phyloP scores from a whole-genome alignment of 1,140 invertebrate species.

The Drosophila lacteicornis region DNA sequence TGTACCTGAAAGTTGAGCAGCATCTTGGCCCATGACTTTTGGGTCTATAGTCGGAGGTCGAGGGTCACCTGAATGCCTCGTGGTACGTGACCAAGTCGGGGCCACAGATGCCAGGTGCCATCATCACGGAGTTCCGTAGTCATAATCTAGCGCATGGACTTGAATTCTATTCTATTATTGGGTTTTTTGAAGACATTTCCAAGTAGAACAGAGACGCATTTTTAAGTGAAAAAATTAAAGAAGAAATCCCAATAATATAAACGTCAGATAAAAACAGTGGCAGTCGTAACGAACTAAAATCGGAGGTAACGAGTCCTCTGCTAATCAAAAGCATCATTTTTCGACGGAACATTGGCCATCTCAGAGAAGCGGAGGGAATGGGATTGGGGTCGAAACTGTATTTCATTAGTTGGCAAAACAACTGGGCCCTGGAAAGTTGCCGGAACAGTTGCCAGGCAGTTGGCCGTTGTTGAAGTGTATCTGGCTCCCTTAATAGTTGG shows the following conservation, averaged over 20 bases:
- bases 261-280: too few species aligned
- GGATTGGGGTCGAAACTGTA: neutral
- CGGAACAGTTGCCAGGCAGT: constrained; percentile 18
- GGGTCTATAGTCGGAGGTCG: neutral
- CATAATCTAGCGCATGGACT: too few species aligned
- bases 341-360: neutral
- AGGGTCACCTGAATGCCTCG: neutral
- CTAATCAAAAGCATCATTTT: constrained; percentile 1
- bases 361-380: too few species aligned
- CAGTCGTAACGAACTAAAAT: too few species aligned
- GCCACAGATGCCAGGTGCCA: too few species aligned
- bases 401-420: constrained; percentile 21
- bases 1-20: neutral
- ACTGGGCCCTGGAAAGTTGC: constrained; percentile 5
- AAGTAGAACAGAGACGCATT: neutral
- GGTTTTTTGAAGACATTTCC: neutral
- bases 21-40: neutral
- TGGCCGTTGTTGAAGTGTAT: constrained; percentile 10
- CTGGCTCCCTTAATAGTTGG: constrained; percentile 49
- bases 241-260: too few species aligned
- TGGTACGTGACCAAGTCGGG: neutral
- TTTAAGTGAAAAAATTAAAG: too few species aligned
- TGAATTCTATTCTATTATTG: neutral
- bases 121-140: too few species aligned
- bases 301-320: too few species aligned